Evolutionary conservation across 2,797 vertebrate species (phyloP).

Genomic region (Serranus cabrilla): DNA sequence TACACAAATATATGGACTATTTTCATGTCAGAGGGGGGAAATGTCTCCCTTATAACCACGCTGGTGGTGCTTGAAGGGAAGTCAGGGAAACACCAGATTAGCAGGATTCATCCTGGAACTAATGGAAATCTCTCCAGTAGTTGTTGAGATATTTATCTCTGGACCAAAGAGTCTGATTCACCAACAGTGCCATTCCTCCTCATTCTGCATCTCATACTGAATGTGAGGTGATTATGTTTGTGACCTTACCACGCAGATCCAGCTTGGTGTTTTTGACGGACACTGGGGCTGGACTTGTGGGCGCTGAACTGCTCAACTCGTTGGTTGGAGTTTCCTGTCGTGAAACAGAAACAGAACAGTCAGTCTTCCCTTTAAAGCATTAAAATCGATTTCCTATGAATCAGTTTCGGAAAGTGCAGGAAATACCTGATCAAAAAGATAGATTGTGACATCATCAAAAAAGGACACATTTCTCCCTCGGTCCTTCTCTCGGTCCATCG

Average conservation of each 20-base stretch:
- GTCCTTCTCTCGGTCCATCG: conserved; percentile 89
- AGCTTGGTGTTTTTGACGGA: conserved; percentile 82
- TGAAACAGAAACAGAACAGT: conserved; percentile 31
- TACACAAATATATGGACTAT: background rate
- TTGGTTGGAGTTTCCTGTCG: conserved; percentile 94
- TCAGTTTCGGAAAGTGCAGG: background rate
- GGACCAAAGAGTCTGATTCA: background rate
- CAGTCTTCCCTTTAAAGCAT: background rate
- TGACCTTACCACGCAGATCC: conserved; percentile 82
- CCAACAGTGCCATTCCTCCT: background rate
- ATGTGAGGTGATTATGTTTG: background rate
- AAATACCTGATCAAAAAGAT: conserved; percentile 95
- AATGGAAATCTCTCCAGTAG: background rate
- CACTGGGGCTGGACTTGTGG: conserved; percentile 84
- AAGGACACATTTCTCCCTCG: conserved; percentile 94
- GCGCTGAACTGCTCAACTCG: conserved; percentile 87
- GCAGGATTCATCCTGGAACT: background rate
- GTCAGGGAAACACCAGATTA: background rate
- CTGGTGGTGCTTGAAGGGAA: background rate
- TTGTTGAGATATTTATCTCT: background rate
- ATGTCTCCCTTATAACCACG: background rate
- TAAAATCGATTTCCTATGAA: background rate
- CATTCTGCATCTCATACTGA: conserved; percentile 3
- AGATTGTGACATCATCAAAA: conserved; percentile 97
- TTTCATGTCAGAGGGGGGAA: background rate